phyloP scores from a whole-genome alignment of 1,140 invertebrate species.

The Pseudobourletiella spinata region DNA sequence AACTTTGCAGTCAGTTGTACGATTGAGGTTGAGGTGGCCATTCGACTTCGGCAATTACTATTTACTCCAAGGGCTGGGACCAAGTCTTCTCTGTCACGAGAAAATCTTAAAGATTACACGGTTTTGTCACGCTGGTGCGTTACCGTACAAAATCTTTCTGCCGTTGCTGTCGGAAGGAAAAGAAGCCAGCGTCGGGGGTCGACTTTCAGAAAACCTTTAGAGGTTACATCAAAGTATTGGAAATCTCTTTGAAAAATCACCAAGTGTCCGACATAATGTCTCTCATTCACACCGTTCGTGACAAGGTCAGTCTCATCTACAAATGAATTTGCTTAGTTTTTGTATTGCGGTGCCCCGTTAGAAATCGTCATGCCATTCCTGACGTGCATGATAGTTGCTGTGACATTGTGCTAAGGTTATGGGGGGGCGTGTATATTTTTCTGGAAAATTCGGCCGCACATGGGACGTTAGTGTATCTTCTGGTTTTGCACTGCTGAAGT shows the following conservation, averaged over 20 bases:
- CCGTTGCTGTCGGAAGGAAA: too few relatives aligned
- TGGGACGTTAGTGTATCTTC: too few relatives aligned
- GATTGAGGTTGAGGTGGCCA: too few relatives aligned
- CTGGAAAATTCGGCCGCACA: background rate
- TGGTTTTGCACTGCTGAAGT: too few relatives aligned
- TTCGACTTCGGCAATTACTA: too few relatives aligned
- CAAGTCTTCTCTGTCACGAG: too few relatives aligned
- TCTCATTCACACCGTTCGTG: conserved; percentile 23
- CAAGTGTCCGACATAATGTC: background rate
- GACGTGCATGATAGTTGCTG: background rate
- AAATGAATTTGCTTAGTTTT: background rate
- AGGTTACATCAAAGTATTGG: background rate
- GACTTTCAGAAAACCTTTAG: background rate
- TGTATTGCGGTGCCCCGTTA: background rate
- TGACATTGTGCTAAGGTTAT: background rate
- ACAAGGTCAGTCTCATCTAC: conserved; percentile 16
- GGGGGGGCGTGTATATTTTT: background rate
- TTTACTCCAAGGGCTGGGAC: too few relatives aligned
- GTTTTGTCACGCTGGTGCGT: too few relatives aligned
- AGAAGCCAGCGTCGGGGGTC: background rate
- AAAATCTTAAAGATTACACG: too few relatives aligned
- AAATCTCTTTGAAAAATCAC: background rate
- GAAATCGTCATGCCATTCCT: background rate
- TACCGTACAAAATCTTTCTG: too few relatives aligned
- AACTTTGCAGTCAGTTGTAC: too few relatives aligned